These are phyloP conservation scores for Pedicia rivosa DNA, from an alignment of 2,888 invertebrate species.

Conservation along the genomic window DNA sequence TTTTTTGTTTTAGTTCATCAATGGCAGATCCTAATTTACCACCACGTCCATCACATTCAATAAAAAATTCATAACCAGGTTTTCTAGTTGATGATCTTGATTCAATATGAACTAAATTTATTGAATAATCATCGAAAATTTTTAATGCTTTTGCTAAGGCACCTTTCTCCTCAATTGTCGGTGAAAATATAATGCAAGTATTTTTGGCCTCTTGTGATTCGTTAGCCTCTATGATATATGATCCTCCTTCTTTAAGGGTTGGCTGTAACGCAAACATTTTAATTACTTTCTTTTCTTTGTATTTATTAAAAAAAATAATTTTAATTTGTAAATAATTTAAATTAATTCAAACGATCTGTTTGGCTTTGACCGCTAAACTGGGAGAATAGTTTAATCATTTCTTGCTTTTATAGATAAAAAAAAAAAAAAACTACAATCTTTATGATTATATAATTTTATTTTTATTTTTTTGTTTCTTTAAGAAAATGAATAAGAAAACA, in stretches of 20 bases:
- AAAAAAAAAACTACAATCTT: too few relatives aligned
- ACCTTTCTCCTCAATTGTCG: conserved; percentile 66
- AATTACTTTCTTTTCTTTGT: too few relatives aligned
- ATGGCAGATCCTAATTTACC: conserved; percentile 64
- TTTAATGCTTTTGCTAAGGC: conserved; percentile 74
- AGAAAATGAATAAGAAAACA: too few relatives aligned
- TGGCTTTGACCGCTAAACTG: too few relatives aligned
- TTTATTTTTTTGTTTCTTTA: too few relatives aligned
- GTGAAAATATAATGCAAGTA: conserved; percentile 75
- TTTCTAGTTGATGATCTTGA: conserved; percentile 74
- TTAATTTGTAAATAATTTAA: too few relatives aligned
- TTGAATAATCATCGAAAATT: conserved; percentile 62
- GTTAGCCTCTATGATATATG: conserved; percentile 66
- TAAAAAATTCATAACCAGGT: conserved; percentile 83
- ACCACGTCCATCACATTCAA: conserved; percentile 66
- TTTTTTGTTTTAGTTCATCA: conserved; percentile 49
- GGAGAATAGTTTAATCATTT: too few relatives aligned
- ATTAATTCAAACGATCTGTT: too few relatives aligned
- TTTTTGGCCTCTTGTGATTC: conserved; percentile 51
- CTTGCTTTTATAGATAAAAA: too few relatives aligned
- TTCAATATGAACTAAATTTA: conserved; percentile 87
- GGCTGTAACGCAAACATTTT: too few relatives aligned
- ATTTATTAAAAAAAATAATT: too few relatives aligned
- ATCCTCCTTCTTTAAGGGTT: conserved; percentile 62
- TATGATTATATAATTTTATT: too few relatives aligned